Evolutionary conservation across 2,113 vertebrate species (phyloP).

Genomic region (Stictonetta naevosa): DNA sequence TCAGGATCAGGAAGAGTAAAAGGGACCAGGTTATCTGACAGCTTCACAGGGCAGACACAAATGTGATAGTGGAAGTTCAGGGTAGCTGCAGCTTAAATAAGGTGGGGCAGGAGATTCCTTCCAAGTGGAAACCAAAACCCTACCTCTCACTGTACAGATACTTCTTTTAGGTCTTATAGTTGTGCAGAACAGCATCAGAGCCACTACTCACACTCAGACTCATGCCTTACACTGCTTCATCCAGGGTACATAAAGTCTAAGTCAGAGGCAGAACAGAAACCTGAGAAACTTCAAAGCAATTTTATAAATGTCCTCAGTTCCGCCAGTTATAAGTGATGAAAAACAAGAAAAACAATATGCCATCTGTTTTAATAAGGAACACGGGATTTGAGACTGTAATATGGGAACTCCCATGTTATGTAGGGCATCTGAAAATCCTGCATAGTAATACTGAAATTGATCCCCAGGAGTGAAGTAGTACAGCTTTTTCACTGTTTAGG

Average conservation of each 20-base stretch:
- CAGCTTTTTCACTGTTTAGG: background rate
- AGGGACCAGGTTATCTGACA: background rate
- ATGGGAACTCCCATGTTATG: background rate
- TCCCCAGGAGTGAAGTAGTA: background rate
- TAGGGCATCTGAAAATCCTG: background rate
- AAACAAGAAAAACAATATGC: background rate
- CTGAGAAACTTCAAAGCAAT: background rate
- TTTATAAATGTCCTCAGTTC: background rate
- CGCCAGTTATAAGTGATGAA: background rate
- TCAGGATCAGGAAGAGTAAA: background rate
- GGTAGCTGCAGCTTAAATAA: background rate
- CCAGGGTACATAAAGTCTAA: background rate
- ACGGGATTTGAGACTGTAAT: background rate
- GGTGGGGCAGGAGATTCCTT: background rate
- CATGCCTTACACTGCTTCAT: background rate
- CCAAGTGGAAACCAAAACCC: background rate
- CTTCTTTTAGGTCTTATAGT: no score
- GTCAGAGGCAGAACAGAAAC: background rate
- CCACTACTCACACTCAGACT: background rate
- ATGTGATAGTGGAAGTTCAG: background rate
- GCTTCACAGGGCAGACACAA: background rate
- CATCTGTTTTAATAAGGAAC: background rate
- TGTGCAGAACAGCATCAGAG: background rate
- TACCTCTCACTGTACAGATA: background rate
- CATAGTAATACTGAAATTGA: background rate